Conservation (phyloP, 2,888 invertebrate species). For the Tigriopus californicus region DNA sequence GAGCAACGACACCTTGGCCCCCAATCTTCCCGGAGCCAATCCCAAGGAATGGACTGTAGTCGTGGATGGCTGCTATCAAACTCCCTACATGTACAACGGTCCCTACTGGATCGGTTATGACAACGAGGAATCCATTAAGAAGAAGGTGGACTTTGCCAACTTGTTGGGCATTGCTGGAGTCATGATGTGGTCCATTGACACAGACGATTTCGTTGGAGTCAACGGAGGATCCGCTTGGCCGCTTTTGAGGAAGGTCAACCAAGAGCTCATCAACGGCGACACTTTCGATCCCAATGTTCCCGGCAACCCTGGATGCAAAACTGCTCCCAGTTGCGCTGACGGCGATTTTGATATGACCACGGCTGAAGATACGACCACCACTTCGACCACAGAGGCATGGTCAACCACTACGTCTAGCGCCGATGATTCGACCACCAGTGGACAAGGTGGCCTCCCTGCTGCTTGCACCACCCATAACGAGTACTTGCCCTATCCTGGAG, state of each 20-base stretch:
- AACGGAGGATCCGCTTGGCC: not conserved
- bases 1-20: not conserved
- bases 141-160: not conserved
- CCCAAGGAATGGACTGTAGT: not conserved
- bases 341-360: not conserved
- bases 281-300: not conserved
- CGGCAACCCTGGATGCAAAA: not conserved
- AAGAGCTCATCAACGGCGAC: not conserved
- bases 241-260: not conserved
- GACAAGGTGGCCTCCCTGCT: not conserved
- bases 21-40: not conserved
- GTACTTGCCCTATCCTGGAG: not conserved
- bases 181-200: slow-evolving; percentile 8
- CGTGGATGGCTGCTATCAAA: slow-evolving; percentile 8
- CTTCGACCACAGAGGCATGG: not conserved
- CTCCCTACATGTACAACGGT: slow-evolving; percentile 5
- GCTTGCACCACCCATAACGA: not conserved
- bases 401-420: not conserved
- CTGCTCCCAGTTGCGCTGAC: not conserved
- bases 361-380: not conserved
- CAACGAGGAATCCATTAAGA: not conserved
- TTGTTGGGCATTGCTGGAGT: not conserved
- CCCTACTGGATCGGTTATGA: slow-evolving; percentile 14
- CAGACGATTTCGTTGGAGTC: not conserved
- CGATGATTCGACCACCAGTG: not conserved